Evolutionary conservation across 2,797 vertebrate species (phyloP).

Genomic region (Danio albolineatus): DNA sequence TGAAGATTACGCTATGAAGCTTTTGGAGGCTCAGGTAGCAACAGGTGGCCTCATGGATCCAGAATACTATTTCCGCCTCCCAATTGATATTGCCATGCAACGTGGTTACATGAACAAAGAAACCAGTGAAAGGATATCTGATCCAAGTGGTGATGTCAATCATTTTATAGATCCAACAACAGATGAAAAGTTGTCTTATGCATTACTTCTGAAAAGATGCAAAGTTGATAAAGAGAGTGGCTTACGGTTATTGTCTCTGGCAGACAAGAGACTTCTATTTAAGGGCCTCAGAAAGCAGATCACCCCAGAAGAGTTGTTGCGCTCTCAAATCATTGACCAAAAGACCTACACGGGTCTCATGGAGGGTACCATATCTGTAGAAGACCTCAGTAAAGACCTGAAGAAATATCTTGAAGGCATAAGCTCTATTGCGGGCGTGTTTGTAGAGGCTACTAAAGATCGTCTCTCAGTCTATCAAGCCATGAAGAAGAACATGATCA

Average conservation of each 20-base stretch:
- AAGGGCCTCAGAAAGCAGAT: conserved; percentile 94
- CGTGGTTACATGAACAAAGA: conserved; percentile 93
- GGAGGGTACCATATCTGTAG: conserved; percentile 86
- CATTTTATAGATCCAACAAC: conserved; percentile 88
- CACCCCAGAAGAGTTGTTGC: conserved; percentile 91
- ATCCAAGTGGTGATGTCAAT: conserved; percentile 80
- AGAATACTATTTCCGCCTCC: conserved; percentile 90
- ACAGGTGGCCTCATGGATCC: conserved; percentile 94
- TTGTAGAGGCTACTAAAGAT: conserved; percentile 92
- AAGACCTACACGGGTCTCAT: conserved; percentile 87
- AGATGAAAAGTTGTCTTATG: conserved; percentile 89
- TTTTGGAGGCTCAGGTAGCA: conserved; percentile 92
- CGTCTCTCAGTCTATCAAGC: conserved; percentile 94
- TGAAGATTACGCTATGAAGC: conserved; percentile 89
- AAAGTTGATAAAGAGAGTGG: conserved; percentile 82
- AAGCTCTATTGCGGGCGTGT: conserved; percentile 95
- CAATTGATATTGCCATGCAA: conserved; percentile 87
- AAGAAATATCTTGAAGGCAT: conserved; percentile 94
- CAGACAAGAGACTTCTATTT: conserved; percentile 88
- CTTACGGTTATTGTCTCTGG: conserved; percentile 84
- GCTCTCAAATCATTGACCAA: conserved; percentile 88
- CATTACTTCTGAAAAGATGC: conserved; percentile 87
- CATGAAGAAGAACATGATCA: conserved; percentile 98
- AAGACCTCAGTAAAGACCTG: conserved; percentile 88
- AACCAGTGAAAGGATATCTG: conserved; percentile 84